Evolutionary conservation across 2,113 vertebrate genomes (phyloP), one percentile per base, ranked within the genome.

Genomic region (Apus apus): DNA sequence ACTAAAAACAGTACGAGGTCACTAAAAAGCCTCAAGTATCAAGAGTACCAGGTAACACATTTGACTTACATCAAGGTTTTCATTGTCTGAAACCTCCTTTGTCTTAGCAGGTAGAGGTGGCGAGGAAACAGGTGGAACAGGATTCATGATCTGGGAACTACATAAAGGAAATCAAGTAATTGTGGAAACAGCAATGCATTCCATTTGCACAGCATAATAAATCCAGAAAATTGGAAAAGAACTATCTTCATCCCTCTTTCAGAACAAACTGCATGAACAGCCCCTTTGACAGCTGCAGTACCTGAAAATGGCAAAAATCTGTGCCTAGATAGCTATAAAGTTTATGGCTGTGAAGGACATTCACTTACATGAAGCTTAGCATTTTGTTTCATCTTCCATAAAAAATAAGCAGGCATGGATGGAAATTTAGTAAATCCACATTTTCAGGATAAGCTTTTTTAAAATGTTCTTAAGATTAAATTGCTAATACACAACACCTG

Each of bases 131-230:
- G 98, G 82, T 83, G 98, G 98, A 70, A 98, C 76, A 36, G 98
- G 94, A 53, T 96, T 98, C 23, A 99, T 97, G 65, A 99, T 98
- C 97, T 99, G 99, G 15, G 99, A 99, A 96, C 99, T 99, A 86
- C 46, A 95, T n/a, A 89, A 94, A 96, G 34, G 8, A 94, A 53
- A 87, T 5, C 25, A 81, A 0, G 2, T 10, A 76, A 81, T 7
- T 70, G 40, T 4, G 13, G 6, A 46, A 92, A 73, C 9, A 30
- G 13, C 45, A 78, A 62, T 4, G 4, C 15, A 34, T 80, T 95
- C 86, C 32, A 85, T 5, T 80, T 76, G 12, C 22, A 56, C 27
- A 50, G 25, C 12, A 64, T 19, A 73, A 56, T 34, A n/a, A 66
- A 83, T n/a, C 43, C 75, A 73, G 18, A 76, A 82, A 88, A 80